Evolutionary conservation across 1,140 invertebrate species (phyloP).

Genomic region (Bombus waltoni): DNA sequence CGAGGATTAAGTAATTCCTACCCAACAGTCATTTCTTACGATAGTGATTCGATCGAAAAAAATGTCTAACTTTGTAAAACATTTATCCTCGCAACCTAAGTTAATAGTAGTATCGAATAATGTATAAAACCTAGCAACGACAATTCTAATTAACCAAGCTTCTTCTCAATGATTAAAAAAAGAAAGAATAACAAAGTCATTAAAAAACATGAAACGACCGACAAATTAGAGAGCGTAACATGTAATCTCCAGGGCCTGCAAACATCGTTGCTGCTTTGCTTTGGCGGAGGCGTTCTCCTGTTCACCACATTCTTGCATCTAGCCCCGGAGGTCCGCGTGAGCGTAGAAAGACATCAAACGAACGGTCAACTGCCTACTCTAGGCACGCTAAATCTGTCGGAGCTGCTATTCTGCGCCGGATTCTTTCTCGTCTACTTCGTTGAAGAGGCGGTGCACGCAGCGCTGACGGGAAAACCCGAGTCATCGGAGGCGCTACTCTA

Average conservation of each 20-base stretch:
- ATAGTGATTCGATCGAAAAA: neutral
- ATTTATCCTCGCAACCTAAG: neutral
- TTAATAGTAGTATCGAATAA: neutral
- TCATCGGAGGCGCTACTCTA: constrained; percentile 83
- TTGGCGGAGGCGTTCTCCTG: constrained; percentile 91
- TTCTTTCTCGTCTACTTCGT: constrained; percentile 90
- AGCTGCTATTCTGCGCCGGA: constrained; percentile 87
- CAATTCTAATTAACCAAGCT: neutral
- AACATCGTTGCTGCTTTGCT: constrained; percentile 87
- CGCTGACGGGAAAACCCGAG: constrained; percentile 81
- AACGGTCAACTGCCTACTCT: constrained; percentile 76
- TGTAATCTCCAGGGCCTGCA: constrained; percentile 79
- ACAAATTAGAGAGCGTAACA: constrained; percentile 13
- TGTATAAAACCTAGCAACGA: neutral
- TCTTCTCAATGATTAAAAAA: neutral
- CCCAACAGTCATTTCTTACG: neutral
- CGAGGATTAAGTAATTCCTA: neutral
- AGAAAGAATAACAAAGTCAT: neutral
- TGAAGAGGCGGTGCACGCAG: constrained; percentile 87
- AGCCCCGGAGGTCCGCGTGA: constrained; percentile 88
- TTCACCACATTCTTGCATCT: constrained; percentile 91
- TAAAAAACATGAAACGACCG: neutral
- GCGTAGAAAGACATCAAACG: constrained; percentile 79
- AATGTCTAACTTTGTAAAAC: neutral
- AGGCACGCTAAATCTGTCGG: constrained; percentile 84